Percentiles rank a stretch among this genome's conserved stretches.
phyloP scores from a whole-genome alignment of 2,888 invertebrate genomes.

The Xestia ashworthii region DNA sequence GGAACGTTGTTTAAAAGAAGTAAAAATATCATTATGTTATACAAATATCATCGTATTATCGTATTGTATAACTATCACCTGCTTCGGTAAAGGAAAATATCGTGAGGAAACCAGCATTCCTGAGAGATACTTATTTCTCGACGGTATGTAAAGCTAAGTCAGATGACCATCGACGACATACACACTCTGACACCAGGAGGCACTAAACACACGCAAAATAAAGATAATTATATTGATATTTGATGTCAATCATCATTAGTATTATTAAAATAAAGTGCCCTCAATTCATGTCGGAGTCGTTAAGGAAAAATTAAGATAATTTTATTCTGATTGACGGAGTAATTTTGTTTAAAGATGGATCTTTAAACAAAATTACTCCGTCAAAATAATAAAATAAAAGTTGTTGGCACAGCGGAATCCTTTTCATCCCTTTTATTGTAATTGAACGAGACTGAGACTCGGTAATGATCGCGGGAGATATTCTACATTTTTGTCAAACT shows the following conservation, averaged over 20 bases:
- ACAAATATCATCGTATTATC: too few species aligned
- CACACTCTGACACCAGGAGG: too few species aligned
- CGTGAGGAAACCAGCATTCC: too few species aligned
- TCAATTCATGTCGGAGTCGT: neutral
- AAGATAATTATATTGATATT: neutral
- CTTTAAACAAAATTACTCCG: constrained; percentile 31
- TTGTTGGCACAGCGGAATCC: constrained; percentile 39
- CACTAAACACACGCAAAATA: too few species aligned
- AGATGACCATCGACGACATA: too few species aligned
- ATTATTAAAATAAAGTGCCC: constrained; percentile 5
- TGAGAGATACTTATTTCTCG: too few species aligned
- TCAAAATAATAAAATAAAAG: constrained; percentile 46
- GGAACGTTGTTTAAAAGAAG: neutral
- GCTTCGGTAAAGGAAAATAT: too few species aligned
- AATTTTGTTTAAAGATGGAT: too few species aligned
- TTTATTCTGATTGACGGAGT: constrained; percentile 32
- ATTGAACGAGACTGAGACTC: constrained; percentile 56
- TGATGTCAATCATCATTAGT: neutral
- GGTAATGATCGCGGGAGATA: constrained; percentile 50
- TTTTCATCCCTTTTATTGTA: constrained; percentile 50
- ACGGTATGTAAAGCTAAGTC: too few species aligned
- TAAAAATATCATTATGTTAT: too few species aligned
- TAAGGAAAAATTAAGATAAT: constrained; percentile 9
- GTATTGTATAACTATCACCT: too few species aligned
- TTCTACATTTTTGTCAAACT: constrained; percentile 53